These are phyloP conservation scores for Anolis apletophallus DNA, from an alignment of 2,797 vertebrate species.

Conservation along the genomic window DNA sequence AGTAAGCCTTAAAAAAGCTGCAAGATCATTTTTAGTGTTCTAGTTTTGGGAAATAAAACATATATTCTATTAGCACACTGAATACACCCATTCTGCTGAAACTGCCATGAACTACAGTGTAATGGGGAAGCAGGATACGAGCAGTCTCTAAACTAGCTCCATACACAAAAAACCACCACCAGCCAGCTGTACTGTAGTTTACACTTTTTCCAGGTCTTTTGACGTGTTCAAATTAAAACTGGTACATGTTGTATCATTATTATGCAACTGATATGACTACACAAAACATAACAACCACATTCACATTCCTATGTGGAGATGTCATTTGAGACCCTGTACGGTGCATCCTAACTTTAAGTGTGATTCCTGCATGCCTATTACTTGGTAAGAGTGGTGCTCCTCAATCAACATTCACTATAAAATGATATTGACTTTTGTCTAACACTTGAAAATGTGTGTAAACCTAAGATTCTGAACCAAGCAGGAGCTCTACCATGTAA, in stretches of 20 bases:
- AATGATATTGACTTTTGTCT: neutral
- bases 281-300: neutral
- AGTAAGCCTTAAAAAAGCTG: conserved; percentile 23
- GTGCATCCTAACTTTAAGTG: neutral
- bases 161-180: neutral
- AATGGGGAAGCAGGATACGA: conserved; percentile 1
- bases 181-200: neutral
- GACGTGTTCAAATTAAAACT: neutral
- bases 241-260: neutral
- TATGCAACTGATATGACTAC: neutral
- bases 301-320: too few relatives aligned
- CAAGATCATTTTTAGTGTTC: neutral
- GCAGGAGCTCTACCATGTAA: neutral
- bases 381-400: neutral
- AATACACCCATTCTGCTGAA: conserved; percentile 3
- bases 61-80: conserved; percentile 9
- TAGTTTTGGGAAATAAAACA: neutral
- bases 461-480: neutral
- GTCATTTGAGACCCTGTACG: neutral
- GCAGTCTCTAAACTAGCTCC: neutral
- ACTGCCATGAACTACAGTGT: neutral
- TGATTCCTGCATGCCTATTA: neutral
- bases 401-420: neutral
- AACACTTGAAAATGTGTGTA: neutral
- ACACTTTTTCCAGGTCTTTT: neutral